Base-by-base conservation (phyloP, 2,797 vertebrate genomes). In the Selene dorsalis region DNA sequence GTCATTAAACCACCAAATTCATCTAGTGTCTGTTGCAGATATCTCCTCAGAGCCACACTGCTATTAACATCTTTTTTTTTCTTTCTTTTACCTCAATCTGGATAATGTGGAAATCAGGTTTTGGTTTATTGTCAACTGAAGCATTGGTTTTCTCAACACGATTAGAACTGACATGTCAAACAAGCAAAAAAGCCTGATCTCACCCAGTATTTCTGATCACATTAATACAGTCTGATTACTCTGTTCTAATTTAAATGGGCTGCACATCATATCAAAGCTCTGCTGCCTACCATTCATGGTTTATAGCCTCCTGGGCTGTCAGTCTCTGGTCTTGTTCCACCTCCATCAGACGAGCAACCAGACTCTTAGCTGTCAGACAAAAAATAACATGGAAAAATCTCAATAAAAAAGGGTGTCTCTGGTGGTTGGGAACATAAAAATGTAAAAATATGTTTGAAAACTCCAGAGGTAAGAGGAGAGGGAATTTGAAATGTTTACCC, bases 251-350 rank as follows among this genome's bases (percentile, higher is more conserved):
- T 70, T 58, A 39, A 63, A 52, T 35, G 43, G 28, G 64, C 57
- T 68, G 26, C 20, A 80, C 55, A 63, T 53, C 35, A 45, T 61
- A 52, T 79, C n/a, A 52, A 69, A 84, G 32, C 55, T 87, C 92
- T 7, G 17, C 22, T n/a, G 18, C 80, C 52, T 90, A 97, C 97
- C 97, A 98, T 86, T 97, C 97, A 26, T 98, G 97, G 80, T 96
- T 97, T 85, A 99, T 99, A 62, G 98, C 98, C 85, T 99, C 98
- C 91, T 98, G 97, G 0, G 98, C 97, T 0, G 98, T 98, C 90
- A 98, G 97, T 90, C 98, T 95, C 94, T 98, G 96, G 90, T 98
- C 97, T 91, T 97, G 97, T 82, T 99, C 98, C 88, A 99, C 97
- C 76, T 98, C 98, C 98, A 99, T 99, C 93, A 99, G 93, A 83